Evolutionary conservation across 2,797 vertebrate genomes (phyloP).

Genomic region (Numenius phaeopus): DNA sequence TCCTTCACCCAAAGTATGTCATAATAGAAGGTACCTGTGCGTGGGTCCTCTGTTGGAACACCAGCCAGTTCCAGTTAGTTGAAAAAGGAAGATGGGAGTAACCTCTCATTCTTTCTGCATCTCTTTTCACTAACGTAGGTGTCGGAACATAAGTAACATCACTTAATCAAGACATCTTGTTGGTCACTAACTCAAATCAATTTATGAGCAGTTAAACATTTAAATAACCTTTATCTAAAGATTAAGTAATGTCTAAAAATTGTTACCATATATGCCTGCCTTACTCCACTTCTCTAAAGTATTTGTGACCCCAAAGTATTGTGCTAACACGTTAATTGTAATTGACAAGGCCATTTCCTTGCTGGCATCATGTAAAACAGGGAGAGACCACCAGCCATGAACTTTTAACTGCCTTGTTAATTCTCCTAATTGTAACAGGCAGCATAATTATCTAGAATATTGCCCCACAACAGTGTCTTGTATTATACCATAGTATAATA

Average conservation of each 20-base stretch:
- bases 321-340: constrained; percentile 13
- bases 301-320: background rate
- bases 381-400: background rate
- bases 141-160: background rate
- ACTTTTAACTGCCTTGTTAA: constrained; percentile 20
- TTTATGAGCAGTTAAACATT: background rate
- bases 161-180: background rate
- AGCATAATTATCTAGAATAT: constrained; percentile 22
- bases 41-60: background rate
- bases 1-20: background rate
- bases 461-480: background rate
- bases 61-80: background rate
- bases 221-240: background rate
- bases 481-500: background rate
- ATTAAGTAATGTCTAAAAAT: background rate
- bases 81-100: background rate
- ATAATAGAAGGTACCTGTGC: background rate
- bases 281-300: background rate
- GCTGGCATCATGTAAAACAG: background rate
- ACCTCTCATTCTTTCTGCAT: background rate
- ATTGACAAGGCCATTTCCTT: constrained; percentile 41
- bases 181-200: background rate
- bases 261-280: background rate
- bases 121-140: background rate
- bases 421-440: constrained; percentile 37